Evolutionary conservation across 2,888 invertebrate species (phyloP).

Genomic region (Alitta virens): DNA sequence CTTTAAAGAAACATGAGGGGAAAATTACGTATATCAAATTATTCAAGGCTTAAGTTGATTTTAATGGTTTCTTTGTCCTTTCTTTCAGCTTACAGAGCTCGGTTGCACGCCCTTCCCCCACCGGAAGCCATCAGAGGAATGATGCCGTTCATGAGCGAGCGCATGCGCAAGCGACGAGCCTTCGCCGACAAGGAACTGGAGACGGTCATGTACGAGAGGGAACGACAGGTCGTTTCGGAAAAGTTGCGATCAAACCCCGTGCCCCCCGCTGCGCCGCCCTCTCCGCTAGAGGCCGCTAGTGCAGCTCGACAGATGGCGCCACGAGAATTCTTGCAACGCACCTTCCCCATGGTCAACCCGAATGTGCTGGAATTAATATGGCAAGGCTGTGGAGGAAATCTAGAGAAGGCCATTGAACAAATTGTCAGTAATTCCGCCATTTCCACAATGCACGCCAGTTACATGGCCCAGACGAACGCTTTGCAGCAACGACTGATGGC

Average conservation of each 20-base stretch:
- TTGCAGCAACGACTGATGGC: slow-evolving; percentile 1
- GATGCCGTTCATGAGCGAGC: slow-evolving; percentile 60
- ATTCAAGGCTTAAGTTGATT: no score
- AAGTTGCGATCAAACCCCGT: slow-evolving; percentile 11
- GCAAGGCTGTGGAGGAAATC: slow-evolving; percentile 43
- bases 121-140: slow-evolving; percentile 40
- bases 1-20: no score
- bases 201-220: slow-evolving; percentile 51
- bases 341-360: slow-evolving; percentile 41
- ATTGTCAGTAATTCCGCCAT: slow-evolving; percentile 22
- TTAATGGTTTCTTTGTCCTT: not conserved
- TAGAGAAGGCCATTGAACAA: slow-evolving; percentile 40
- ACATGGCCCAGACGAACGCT: not conserved
- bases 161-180: slow-evolving; percentile 62
- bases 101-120: slow-evolving; percentile 39
- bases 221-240: slow-evolving; percentile 36
- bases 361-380: slow-evolving; percentile 42
- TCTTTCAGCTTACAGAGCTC: slow-evolving; percentile 44
- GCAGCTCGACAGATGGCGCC: slow-evolving; percentile 28
- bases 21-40: no score
- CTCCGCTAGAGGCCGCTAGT: slow-evolving; percentile 10
- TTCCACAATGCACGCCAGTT: not conserved
- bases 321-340: slow-evolving; percentile 36
- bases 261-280: not conserved
- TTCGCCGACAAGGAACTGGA: slow-evolving; percentile 59